These are phyloP conservation scores for Pandemis cinnamomeana DNA, from an alignment of 2,888 invertebrate species.

Conservation along the genomic window DNA sequence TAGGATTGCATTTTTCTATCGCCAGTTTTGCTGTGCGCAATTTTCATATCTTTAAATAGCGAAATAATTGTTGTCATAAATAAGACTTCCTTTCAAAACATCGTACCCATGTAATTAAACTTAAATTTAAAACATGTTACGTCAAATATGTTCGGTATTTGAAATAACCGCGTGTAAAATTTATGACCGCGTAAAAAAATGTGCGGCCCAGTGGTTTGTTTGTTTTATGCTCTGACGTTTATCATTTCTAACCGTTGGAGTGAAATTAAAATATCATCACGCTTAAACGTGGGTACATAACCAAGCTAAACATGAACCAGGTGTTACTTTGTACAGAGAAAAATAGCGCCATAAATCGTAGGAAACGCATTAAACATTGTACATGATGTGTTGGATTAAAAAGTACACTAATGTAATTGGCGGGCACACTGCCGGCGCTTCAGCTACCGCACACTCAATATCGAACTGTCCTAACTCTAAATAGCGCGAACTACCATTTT, in stretches of 20 bases:
- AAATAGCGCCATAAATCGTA: neutral
- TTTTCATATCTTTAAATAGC: neutral
- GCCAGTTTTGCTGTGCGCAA: neutral
- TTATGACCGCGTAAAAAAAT: conserved; percentile 16
- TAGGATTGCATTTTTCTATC: neutral
- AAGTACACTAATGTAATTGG: conserved; percentile 24
- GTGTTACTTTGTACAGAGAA: conserved; percentile 6
- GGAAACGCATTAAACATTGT: conserved; percentile 2
- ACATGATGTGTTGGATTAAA: conserved; percentile 8
- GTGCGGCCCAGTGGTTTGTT: conserved; percentile 4
- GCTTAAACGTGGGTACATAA: neutral
- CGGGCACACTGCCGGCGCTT: conserved; percentile 5
- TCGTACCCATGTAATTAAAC: neutral
- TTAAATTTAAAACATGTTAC: conserved; percentile 8
- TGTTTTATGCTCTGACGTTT: neutral
- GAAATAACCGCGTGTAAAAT: conserved; percentile 10
- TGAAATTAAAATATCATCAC: conserved; percentile 17
- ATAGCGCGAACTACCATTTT: neutral
- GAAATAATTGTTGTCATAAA: neutral
- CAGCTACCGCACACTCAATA: neutral
- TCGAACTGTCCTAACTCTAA: neutral
- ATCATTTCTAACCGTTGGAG: conserved; percentile 19
- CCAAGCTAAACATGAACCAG: neutral
- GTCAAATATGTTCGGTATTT: conserved; percentile 8
- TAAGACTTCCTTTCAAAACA: neutral